Conservation (phyloP, 2,797 vertebrate genomes). For the Valencia hispanica region DNA sequence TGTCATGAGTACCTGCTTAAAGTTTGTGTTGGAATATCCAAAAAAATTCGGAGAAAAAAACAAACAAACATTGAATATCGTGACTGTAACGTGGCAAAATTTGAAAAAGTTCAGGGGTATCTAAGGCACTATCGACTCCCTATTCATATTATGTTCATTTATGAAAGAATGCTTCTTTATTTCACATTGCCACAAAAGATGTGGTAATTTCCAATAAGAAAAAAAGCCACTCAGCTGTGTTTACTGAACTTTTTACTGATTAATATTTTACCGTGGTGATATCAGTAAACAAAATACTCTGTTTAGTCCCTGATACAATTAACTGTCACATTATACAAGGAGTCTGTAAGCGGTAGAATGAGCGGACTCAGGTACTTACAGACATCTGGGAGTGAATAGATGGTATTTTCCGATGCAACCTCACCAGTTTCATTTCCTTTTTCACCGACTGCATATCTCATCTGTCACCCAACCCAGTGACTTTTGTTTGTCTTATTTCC, state of each 20-base stretch:
- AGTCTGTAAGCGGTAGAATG: not conserved
- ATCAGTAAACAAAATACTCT: constrained; percentile 44
- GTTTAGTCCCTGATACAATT: constrained; percentile 45
- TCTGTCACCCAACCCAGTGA: constrained; percentile 48
- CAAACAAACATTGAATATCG: not conserved
- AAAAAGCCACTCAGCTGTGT: constrained; percentile 17
- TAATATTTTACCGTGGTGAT: constrained; percentile 29
- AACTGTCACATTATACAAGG: constrained; percentile 27
- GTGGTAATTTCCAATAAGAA: constrained; percentile 32
- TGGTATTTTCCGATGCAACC: constrained; percentile 48
- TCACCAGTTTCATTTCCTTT: constrained; percentile 49
- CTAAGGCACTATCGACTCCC: not conserved
- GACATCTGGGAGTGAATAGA: constrained; percentile 39
- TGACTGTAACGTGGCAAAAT: not conserved
- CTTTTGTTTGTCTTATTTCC: constrained; percentile 51
- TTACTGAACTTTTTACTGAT: constrained; percentile 34
- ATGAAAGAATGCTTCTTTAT: not conserved
- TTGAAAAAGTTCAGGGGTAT: not conserved
- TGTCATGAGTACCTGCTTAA: not conserved
- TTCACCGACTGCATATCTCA: constrained; percentile 48
- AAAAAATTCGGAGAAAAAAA: not conserved
- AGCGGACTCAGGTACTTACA: constrained; percentile 27
- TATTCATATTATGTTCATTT: not conserved
- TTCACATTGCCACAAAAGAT: constrained; percentile 24
- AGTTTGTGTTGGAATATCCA: not conserved